phyloP scores from a whole-genome alignment of 2,113 vertebrate species.

The Gallinago paraguaiae region DNA sequence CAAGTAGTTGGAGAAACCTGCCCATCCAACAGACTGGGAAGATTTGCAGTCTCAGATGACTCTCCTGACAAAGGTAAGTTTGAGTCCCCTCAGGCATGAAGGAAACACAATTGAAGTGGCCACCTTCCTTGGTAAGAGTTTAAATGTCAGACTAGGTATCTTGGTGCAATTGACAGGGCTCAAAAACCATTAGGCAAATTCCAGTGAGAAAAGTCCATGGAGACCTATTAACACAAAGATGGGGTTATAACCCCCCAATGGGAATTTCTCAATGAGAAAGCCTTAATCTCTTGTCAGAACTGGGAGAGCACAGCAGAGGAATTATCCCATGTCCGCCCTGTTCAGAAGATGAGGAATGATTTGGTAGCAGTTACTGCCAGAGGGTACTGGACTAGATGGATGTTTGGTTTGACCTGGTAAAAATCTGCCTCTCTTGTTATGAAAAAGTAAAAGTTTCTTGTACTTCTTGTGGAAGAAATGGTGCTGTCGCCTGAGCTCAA shows the following conservation, averaged over 20 bases:
- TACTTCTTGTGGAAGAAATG: not conserved
- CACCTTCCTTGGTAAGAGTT: not conserved
- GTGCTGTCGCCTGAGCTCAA: not conserved
- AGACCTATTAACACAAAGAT: not conserved
- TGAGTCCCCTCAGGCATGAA: not conserved
- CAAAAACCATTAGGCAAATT: not conserved
- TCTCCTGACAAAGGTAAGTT: not conserved
- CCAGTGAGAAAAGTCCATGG: not conserved
- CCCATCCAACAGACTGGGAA: not conserved
- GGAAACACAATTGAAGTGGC: not conserved
- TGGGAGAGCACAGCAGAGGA: not conserved
- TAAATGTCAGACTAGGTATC: not conserved
- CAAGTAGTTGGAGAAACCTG: not conserved
- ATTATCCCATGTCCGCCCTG: not conserved
- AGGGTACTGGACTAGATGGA: not conserved
- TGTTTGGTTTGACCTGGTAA: not conserved
- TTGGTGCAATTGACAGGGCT: not conserved
- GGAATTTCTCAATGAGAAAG: not conserved
- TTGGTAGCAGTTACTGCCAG: not conserved
- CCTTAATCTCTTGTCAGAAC: not conserved
- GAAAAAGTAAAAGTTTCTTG: not conserved
- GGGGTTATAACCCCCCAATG: not conserved
- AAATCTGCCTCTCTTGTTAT: not conserved
- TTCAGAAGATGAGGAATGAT: not conserved
- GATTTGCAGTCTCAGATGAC: not conserved